Evolutionary conservation across 2,113 vertebrate genomes (phyloP), one percentile per base, ranked within the genome.

Genomic region (Chrysochloris asiatica): DNA sequence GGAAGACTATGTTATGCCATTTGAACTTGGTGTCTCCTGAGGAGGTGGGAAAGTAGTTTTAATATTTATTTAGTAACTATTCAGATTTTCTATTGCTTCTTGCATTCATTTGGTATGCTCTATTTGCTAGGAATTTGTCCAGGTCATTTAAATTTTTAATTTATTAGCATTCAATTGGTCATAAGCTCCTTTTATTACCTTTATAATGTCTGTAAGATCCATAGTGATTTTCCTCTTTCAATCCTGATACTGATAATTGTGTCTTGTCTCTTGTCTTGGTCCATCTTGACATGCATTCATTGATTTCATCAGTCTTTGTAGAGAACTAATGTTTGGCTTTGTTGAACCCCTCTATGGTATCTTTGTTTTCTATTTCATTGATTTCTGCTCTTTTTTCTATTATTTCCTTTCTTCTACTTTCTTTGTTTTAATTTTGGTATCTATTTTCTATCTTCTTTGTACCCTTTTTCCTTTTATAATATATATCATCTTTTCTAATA

Each of bases 51-150:
- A 43, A 69, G n/a, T 77, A 69, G n/a, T 77, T 83, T 67, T 48
- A 47, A 87, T 7, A 50, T 56, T 63, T 21, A 93, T 17, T 50
- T 54, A 52, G 50, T 50, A 26, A 89, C 78, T 61, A 45, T 52
- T 93, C 43, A 61, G 30, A 36, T 71, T 84, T 79, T 90, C 52
- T 89, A 61, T 88, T 80, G 86, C 22, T 86, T 45, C 36, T 88
- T 83, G 24, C 13, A 89, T 54, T 80, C 48, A 72, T 84, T 65
- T 54, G 13, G 65, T 61, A 50, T 45, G 14, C 67, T 82, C 65
- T 75, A 65, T 82, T 91, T 87, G 43, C 71, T 78, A 94, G 71
- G n/a, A 83, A 78, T 83, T 63, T n/a, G 19, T 33, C 63, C 41
- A 38, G 52, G 61, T 63, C 17, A 88, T 33, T n/a, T 33, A 63